These are phyloP conservation scores for Campoplex capitator DNA, from an alignment of 2,888 invertebrate species.

Conservation along the genomic window DNA sequence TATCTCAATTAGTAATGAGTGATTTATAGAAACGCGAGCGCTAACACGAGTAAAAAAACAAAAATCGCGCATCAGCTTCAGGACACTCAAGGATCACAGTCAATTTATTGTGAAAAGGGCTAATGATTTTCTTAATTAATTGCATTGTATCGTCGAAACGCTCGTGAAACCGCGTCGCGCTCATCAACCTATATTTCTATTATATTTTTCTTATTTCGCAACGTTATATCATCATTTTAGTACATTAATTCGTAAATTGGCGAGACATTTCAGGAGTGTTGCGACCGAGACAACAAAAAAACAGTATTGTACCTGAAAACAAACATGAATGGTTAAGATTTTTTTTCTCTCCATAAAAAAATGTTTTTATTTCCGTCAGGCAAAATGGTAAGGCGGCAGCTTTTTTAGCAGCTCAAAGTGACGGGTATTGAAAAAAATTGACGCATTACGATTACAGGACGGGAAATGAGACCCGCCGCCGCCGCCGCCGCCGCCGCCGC, in stretches of 20 bases:
- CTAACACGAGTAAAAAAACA: neutral
- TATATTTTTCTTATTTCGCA: neutral
- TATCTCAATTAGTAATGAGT: neutral
- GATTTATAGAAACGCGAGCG: too few species aligned
- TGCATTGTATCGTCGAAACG: conserved; percentile 24
- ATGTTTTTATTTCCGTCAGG: too few species aligned
- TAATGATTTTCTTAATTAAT: conserved; percentile 8
- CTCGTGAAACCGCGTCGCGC: conserved; percentile 7
- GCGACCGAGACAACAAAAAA: neutral
- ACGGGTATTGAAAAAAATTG: neutral
- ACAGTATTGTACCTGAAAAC: neutral
- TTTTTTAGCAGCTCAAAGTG: neutral
- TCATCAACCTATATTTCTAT: neutral
- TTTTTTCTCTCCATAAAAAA: neutral
- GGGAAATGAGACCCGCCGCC: neutral
- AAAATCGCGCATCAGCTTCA: conserved; percentile 38
- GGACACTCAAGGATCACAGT: conserved; percentile 64
- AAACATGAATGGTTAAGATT: neutral
- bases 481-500: too few species aligned
- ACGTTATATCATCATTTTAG: too few species aligned
- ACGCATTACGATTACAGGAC: neutral
- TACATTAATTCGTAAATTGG: neutral
- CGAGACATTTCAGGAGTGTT: neutral
- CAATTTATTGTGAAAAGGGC: conserved; percentile 39
- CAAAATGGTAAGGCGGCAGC: too few species aligned